phyloP scores from a whole-genome alignment of 1,140 invertebrate genomes.

The Solenopsis fugax region DNA sequence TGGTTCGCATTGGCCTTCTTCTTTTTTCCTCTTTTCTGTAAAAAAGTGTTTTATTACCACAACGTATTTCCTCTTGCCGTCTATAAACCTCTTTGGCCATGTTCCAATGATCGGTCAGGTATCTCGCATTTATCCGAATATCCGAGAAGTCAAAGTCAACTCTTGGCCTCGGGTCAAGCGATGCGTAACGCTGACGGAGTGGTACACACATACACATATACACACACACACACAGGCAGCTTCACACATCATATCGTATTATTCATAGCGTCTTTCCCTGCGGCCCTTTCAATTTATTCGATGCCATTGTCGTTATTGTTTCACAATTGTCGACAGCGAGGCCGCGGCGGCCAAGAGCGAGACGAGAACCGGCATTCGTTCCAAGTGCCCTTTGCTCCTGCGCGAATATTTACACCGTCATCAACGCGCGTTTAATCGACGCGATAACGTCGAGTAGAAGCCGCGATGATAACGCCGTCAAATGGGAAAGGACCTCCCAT shows the following conservation, averaged over 20 bases:
- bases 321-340: background rate
- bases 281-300: constrained; percentile 18
- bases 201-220: background rate
- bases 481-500: background rate
- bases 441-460: background rate
- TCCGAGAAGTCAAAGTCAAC: constrained; percentile 32
- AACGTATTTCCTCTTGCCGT: background rate
- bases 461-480: background rate
- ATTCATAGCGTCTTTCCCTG: background rate
- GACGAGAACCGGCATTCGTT: constrained; percentile 19
- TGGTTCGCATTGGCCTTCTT: background rate
- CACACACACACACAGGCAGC: background rate
- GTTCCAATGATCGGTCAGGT: constrained; percentile 38
- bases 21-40: background rate
- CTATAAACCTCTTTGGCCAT: background rate
- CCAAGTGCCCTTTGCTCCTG: constrained; percentile 26
- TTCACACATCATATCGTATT: constrained; percentile 27
- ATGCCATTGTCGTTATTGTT: constrained; percentile 47
- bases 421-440: background rate
- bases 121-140: constrained; percentile 30
- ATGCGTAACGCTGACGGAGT: constrained; percentile 25
- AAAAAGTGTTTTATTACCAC: constrained; percentile 5
- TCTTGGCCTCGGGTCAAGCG: constrained; percentile 38
- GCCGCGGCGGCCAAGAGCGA: background rate
- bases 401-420: background rate